Base-by-base conservation (phyloP, 2,888 invertebrate species). In the Polymixis flavicincta region DNA sequence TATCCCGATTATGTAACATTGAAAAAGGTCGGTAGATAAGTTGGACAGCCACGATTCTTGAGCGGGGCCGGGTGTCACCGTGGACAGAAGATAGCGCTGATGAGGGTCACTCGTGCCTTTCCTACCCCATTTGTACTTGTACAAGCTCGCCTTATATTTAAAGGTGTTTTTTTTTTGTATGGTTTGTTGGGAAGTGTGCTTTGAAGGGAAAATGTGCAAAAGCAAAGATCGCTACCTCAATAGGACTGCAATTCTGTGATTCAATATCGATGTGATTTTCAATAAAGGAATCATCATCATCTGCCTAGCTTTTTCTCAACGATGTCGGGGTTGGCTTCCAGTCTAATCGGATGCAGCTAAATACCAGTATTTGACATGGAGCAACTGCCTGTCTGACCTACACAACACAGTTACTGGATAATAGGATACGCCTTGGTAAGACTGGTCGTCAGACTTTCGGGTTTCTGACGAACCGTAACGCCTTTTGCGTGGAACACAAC, bases 81-180 rank as follows among this genome's bases (percentile, higher is more conserved):
- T 87, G 86, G 86, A 87, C 88, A 86, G 79, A 78, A 82, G 88
- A 89, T 89, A 89, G 82, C 88, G 85, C 71, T 89, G 88, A 89
- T 85, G 86, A 88, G 88, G 88, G 88, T 89, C 89, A 88, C 84
- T 78, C 71, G 65, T 52, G 70, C 66, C 71, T 60, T 22, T 67
- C 57, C 28, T 67, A 72, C 81, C 61, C 71, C 73, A 83, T 84
- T 83, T 78, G 75, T 87, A 81, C 74, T 86, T 83, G 80, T 82
- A 82, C n/a, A 65, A 78, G 57, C 54, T 77, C 78, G 64, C 60
- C 73, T 71, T 84, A 72, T 81, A 78, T 80, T 85, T 74, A 25
- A n/a, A 54, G 71, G 76, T 82, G 19, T 14, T 13, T 52, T 65
- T 83, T 48, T 79, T 69, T 42, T 60, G n/a, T 17, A 57, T 55